Evolutionary conservation across 2,113 vertebrate genomes (phyloP).

Genomic region (Mus spicilegus): DNA sequence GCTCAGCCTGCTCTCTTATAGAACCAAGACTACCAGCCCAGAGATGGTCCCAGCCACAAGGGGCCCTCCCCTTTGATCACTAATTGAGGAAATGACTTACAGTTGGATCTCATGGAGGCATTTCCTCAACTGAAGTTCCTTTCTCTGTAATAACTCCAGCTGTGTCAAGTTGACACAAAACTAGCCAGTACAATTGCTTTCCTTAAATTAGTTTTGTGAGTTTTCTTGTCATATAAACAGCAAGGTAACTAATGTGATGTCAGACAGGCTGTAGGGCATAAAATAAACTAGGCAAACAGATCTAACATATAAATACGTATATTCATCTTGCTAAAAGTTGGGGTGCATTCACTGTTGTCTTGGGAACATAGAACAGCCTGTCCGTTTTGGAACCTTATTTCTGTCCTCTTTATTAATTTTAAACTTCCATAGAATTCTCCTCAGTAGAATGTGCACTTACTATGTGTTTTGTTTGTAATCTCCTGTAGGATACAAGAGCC

Average conservation of each 20-base stretch:
- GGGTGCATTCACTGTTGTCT: neutral
- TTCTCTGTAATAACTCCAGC: no score
- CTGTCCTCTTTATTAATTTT: neutral
- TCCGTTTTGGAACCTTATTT: neutral
- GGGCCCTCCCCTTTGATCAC: no score
- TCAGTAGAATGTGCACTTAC: conserved; percentile 1
- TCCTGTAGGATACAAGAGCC: neutral
- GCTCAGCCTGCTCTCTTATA: no score
- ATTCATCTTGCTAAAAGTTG: neutral
- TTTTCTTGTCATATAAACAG: neutral
- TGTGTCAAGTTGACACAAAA: no score
- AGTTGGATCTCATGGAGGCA: no score
- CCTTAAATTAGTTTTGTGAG: neutral
- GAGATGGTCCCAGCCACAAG: no score
- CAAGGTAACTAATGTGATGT: neutral
- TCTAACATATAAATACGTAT: neutral
- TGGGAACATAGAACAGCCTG: neutral
- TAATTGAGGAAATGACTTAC: no score
- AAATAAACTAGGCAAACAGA: neutral
- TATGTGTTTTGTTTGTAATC: neutral
- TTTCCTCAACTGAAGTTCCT: no score
- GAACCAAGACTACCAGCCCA: no score
- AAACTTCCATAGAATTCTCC: neutral
- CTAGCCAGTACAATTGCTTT: no score
- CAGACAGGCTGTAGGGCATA: neutral